Evolutionary conservation across 2,888 invertebrate species (phyloP).

Genomic region (Sisyra nigra): DNA sequence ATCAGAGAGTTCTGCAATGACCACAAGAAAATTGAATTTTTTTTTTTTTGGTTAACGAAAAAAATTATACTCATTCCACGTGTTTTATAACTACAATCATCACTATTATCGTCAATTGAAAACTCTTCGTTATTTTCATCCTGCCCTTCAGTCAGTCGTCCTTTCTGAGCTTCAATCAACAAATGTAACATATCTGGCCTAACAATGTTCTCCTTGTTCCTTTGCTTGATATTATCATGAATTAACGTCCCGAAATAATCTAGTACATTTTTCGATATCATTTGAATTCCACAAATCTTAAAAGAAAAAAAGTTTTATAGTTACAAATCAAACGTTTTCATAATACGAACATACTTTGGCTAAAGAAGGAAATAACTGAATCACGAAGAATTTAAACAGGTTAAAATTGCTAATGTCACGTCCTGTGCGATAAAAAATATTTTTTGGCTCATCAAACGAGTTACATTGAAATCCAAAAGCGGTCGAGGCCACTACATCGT

Average conservation of each 20-base stretch:
- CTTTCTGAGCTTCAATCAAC: slow-evolving; percentile 35
- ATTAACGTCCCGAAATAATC: slow-evolving; percentile 15
- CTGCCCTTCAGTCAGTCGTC: slow-evolving; percentile 15
- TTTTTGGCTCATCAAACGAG: slow-evolving; percentile 11
- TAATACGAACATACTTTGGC: background rate
- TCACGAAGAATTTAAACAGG: background rate
- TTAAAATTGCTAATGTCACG: background rate
- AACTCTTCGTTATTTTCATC: slow-evolving; percentile 9
- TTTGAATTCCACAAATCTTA: slow-evolving; percentile 11
- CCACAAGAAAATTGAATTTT: too few species aligned
- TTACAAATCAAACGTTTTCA: background rate
- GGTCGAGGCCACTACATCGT: slow-evolving; percentile 12
- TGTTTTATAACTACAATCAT: background rate
- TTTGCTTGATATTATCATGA: slow-evolving; percentile 13
- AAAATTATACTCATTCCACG: background rate
- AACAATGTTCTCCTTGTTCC: slow-evolving; percentile 16
- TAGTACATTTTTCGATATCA: slow-evolving; percentile 10
- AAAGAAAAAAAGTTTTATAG: background rate
- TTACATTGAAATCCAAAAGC: slow-evolving; percentile 12
- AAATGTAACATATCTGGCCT: slow-evolving; percentile 33
- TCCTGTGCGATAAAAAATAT: slow-evolving; percentile 12
- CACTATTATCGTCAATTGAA: slow-evolving; percentile 1
- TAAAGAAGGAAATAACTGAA: slow-evolving; percentile 6
- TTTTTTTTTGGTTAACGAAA: too few species aligned
- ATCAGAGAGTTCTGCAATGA: slow-evolving; percentile 20